These are phyloP conservation scores for Aurelia sp. DNA, from an alignment of 30 jellyfish, hydroid and myxozoan species.

Conservation along the genomic window DNA sequence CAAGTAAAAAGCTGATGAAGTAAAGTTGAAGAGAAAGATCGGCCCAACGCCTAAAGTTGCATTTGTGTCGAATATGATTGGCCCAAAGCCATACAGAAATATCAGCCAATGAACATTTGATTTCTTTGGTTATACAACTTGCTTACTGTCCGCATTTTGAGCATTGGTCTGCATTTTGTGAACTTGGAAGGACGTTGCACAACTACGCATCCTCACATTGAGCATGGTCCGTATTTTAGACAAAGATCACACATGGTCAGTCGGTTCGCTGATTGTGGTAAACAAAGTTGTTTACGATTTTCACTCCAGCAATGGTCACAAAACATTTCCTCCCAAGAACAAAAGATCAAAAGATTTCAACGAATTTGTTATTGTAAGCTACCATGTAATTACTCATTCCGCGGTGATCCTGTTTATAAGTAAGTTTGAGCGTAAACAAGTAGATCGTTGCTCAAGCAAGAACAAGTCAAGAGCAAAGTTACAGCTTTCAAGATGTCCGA, in stretches of 20 bases:
- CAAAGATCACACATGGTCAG: constrained; percentile 48
- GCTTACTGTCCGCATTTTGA: too few relatives aligned
- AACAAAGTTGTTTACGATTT: constrained; percentile 76
- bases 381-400: constrained; percentile 65
- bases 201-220: not conserved
- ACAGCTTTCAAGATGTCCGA: constrained; percentile 65
- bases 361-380: constrained; percentile 54
- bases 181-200: too few relatives aligned
- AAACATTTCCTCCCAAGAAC: constrained; percentile 74
- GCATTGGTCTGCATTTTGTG: too few relatives aligned
- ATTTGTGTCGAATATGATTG: too few relatives aligned
- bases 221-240: constrained; percentile 54
- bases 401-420: constrained; percentile 53
- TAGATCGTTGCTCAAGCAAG: too few relatives aligned
- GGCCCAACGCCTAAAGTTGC: too few relatives aligned
- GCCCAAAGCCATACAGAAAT: too few relatives aligned
- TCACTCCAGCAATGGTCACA: constrained; percentile 64
- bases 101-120: too few relatives aligned
- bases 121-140: too few relatives aligned
- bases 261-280: constrained; percentile 40
- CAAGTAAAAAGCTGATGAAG: too few relatives aligned
- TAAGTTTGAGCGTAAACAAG: constrained; percentile 39
- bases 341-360: constrained; percentile 60
- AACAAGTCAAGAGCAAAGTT: not conserved
- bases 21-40: too few relatives aligned